Evolutionary conservation across 2,888 invertebrate species (phyloP).

Genomic region (Polyommatus icarus): DNA sequence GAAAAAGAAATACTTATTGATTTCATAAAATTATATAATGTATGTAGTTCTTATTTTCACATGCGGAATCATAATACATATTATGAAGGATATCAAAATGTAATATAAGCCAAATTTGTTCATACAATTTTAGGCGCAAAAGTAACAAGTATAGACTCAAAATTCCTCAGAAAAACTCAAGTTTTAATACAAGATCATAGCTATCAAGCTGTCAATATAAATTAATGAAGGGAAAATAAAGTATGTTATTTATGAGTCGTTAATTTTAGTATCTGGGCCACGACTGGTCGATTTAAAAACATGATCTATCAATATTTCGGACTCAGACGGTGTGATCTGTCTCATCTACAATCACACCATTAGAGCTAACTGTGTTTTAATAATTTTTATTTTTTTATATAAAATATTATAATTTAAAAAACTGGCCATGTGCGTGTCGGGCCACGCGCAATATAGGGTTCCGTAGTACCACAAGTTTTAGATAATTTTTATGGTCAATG

Average conservation of each 20-base stretch:
- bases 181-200: neutral
- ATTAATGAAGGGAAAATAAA: constrained; percentile 13
- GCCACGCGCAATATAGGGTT: too few species aligned
- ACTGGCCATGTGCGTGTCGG: too few species aligned
- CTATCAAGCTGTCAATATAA: neutral
- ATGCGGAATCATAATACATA: too few species aligned
- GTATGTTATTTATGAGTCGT: neutral
- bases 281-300: neutral
- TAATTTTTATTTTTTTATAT: too few species aligned
- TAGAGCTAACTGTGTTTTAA: neutral
- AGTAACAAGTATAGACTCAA: neutral
- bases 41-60: too few species aligned
- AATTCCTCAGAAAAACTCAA: neutral
- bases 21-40: too few species aligned
- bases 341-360: neutral
- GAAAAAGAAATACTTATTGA: too few species aligned
- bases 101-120: too few species aligned
- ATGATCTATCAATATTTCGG: neutral
- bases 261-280: neutral
- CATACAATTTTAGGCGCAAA: neutral
- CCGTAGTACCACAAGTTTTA: too few species aligned
- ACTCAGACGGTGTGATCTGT: neutral
- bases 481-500: too few species aligned
- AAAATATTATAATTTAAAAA: too few species aligned
- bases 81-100: neutral